Evolutionary conservation across 2,888 invertebrate species (phyloP).

Genomic region (Didymodactylos carnosus): DNA sequence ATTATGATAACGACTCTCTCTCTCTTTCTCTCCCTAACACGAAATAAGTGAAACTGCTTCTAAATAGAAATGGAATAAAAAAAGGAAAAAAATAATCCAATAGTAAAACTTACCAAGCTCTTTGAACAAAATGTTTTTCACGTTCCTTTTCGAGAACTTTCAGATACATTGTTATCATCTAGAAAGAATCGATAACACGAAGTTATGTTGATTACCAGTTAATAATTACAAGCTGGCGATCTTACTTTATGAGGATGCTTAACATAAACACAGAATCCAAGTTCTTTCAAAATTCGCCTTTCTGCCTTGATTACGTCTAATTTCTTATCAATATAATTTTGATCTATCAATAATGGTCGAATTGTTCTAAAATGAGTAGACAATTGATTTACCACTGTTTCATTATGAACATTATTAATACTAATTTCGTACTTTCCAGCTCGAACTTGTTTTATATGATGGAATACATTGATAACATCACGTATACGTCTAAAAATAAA

Average conservation of each 20-base stretch:
- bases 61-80: no score
- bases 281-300: slow-evolving; percentile 72
- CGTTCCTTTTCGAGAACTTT: background rate
- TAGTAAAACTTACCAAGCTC: background rate
- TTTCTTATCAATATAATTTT: slow-evolving; percentile 76
- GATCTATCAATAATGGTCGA: slow-evolving; percentile 68
- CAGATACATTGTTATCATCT: background rate
- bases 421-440: slow-evolving; percentile 61
- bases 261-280: slow-evolving; percentile 97
- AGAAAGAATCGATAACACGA: background rate
- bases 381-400: background rate
- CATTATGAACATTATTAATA: background rate
- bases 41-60: no score
- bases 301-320: slow-evolving; percentile 85
- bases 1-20: no score
- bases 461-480: slow-evolving; percentile 91
- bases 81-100: background rate
- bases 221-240: background rate
- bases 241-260: slow-evolving; percentile 89
- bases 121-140: background rate
- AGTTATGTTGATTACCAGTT: no score
- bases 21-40: no score
- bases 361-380: slow-evolving; percentile 47
- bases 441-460: slow-evolving; percentile 83
- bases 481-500: slow-evolving; percentile 70